Conservation (phyloP, 2,797 vertebrate genomes). For the Odontamblyopus lacepedii region DNA sequence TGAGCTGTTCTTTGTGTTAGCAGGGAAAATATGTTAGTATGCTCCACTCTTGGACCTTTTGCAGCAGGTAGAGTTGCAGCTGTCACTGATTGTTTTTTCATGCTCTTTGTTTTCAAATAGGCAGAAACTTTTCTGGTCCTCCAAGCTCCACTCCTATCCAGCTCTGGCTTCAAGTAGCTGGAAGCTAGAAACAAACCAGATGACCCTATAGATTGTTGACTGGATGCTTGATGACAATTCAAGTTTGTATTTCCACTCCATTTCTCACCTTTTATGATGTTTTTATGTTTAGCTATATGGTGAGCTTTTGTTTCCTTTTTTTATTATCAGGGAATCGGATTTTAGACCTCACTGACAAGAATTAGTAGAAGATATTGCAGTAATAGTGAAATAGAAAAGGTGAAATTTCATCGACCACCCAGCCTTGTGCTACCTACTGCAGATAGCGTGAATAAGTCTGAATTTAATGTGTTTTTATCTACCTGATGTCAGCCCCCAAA, state of each 20-base stretch:
- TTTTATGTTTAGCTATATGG: neutral
- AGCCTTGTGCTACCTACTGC: neutral
- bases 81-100: neutral
- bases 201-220: too few species aligned
- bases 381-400: neutral
- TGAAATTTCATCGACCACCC: neutral
- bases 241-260: too few species aligned
- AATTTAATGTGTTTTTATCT: constrained; percentile 28
- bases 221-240: too few species aligned
- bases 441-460: constrained; percentile 23
- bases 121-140: neutral
- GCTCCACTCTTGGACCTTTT: neutral
- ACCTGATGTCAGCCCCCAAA: constrained; percentile 38
- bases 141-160: neutral
- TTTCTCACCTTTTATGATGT: neutral
- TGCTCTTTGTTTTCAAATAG: neutral
- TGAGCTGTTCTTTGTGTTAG: neutral
- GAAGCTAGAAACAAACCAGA: neutral
- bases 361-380: neutral
- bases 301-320: too few species aligned
- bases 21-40: neutral
- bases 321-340: neutral
- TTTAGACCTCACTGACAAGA: neutral
- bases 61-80: neutral
- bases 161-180: neutral